Base-by-base conservation (phyloP, 2,888 invertebrate genomes). In the Synergus gifuensis region DNA sequence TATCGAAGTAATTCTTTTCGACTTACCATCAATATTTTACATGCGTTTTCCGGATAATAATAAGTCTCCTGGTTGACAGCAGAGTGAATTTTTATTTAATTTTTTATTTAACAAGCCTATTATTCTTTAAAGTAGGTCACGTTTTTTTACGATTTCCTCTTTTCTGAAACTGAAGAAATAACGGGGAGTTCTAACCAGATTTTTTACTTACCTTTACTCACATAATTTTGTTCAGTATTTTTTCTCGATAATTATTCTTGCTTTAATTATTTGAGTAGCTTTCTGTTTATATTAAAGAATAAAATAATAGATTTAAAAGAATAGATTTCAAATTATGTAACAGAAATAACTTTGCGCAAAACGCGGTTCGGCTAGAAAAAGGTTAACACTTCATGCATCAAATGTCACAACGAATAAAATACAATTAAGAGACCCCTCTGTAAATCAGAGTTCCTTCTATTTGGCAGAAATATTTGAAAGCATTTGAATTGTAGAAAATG, bases 131-230 rank as follows among this genome's bases (percentile, higher is more conserved):
- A 73, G 54, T n/a, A 36, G 40, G 54, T 54, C 54, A 54, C 0
- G 28, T 54, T 73, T 73, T 73, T 54, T 73, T 54, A n/a, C 54
- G 16, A 36, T n/a, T n/a, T 73, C 36, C 36, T 11, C n/a, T n/a
- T 54, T 18, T 11, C 3, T 49, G 36, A 40, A 54, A 36, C n/a
- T 36, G 4, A 16, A 36, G 11, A 49, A 66, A 49, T 73, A 36
- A 54, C 28, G 0, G 36, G 54, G 54, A 44, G 49, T 28, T 79
- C 58, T 28, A n/a, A 16, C 49, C 44, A 18, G 67, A 49, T 44
- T 77, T 62, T 67, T 76, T 79, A 76, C 69, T 79, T 62, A 44
- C 8, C 44, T 28, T 77, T 54, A 60, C 36, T 60, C 73, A 18
- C 12, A 73, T 54, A 54, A 49, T 36, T 36, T n/a, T 54, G 54